Conservation (phyloP, 1,140 invertebrate genomes). For the Epicauta chinensis region DNA sequence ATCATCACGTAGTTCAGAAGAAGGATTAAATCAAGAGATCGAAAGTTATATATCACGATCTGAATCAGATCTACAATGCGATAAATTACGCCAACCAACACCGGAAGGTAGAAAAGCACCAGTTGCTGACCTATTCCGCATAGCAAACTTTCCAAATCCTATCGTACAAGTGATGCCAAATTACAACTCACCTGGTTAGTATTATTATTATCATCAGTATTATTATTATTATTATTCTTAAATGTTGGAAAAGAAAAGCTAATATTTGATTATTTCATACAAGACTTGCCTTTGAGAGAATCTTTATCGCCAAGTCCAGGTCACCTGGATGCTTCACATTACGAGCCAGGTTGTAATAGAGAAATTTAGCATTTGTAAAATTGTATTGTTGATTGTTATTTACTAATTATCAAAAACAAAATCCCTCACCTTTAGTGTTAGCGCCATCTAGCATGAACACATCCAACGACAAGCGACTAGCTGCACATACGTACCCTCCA, state of each 20-base stretch:
- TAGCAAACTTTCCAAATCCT: neutral
- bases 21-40: conserved; percentile 77
- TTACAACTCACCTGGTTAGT: conserved; percentile 50
- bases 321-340: conserved; percentile 45
- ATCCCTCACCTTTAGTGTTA: too few species aligned
- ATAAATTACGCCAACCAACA: conserved; percentile 41
- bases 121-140: conserved; percentile 59
- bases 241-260: too few species aligned
- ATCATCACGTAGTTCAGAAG: conserved; percentile 66
- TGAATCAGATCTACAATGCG: conserved; percentile 1
- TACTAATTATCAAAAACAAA: too few species aligned
- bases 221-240: conserved; percentile 1
- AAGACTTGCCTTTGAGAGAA: conserved; percentile 52
- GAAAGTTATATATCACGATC: conserved; percentile 45
- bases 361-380: too few species aligned
- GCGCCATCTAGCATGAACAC: too few species aligned
- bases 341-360: conserved; percentile 17
- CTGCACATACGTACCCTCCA: too few species aligned
- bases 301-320: conserved; percentile 53
- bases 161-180: conserved; percentile 23
- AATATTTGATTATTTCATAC: conserved; percentile 9
- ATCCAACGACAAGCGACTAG: too few species aligned
- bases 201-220: conserved; percentile 12
- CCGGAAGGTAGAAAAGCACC: conserved; percentile 78
- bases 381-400: too few species aligned